phyloP scores from a whole-genome alignment of 2,113 vertebrate species.

The Leiothrix lutea region DNA sequence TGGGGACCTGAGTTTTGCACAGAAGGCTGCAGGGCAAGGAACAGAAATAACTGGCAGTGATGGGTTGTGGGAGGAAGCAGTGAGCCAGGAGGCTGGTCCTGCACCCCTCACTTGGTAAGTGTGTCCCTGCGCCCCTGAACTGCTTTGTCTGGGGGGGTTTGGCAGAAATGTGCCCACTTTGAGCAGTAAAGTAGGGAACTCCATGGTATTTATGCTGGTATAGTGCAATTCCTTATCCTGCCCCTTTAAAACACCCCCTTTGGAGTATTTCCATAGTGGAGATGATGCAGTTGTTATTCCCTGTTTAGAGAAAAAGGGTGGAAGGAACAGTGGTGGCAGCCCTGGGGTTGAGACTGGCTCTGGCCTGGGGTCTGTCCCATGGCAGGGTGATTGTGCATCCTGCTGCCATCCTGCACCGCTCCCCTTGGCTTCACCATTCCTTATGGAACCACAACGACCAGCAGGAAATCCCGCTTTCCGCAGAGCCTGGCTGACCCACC shows the following conservation, averaged over 20 bases:
- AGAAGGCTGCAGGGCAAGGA: rapidly evolving
- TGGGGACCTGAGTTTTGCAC: not conserved
- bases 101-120: not conserved
- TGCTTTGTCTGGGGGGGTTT: rapidly evolving
- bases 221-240: not conserved
- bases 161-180: not conserved
- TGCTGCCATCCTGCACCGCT: rapidly evolving
- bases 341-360: not conserved
- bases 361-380: not conserved
- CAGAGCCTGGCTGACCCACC: not conserved
- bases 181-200: not conserved
- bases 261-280: not conserved
- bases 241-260: not conserved
- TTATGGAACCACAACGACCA: rapidly evolving
- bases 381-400: not conserved
- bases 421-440: not conserved
- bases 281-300: not conserved
- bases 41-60: not conserved
- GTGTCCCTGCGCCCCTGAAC: not conserved
- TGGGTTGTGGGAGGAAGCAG: not conserved
- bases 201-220: rapidly evolving
- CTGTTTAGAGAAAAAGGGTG: not conserved
- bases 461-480: rapidly evolving
- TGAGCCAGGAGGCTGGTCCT: not conserved
- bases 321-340: not conserved